Evolutionary conservation across 35 echinoderm and acorn worm species (phyloP).

Genomic region (Eucidaris tribuloides): DNA sequence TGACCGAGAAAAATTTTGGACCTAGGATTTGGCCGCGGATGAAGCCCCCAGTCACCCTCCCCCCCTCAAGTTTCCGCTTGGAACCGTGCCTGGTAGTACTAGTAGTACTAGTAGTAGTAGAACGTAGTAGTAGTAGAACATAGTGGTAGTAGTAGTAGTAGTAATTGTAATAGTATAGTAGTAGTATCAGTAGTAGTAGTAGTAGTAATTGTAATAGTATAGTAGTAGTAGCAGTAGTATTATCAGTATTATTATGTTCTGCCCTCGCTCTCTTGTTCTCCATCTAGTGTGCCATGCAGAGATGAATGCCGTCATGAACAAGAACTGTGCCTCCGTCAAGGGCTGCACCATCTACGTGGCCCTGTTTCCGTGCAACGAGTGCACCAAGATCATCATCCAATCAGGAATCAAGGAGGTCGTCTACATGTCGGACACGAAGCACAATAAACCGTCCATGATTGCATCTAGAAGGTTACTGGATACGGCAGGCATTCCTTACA

Average conservation of each 20-base stretch:
- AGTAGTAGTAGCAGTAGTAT: too few species aligned
- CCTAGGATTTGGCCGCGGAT: too few species aligned
- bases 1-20: too few species aligned
- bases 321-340: conserved; percentile 85
- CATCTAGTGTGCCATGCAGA: conserved; percentile 96
- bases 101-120: background rate
- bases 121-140: background rate
- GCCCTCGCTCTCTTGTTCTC: background rate
- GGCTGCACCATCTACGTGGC: conserved; percentile 90
- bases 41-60: too few species aligned
- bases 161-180: too few species aligned
- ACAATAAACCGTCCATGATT: conserved; percentile 60
- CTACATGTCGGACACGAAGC: conserved; percentile 84
- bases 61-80: too few species aligned
- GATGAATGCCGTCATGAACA: conserved; percentile 93
- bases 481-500: conserved; percentile 58
- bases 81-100: background rate
- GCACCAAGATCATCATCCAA: conserved; percentile 96
- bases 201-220: too few species aligned
- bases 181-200: too few species aligned
- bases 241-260: too few species aligned
- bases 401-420: conserved; percentile 76
- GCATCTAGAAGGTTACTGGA: conserved; percentile 78
- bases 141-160: too few species aligned
- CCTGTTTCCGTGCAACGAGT: conserved; percentile 95